Base-by-base conservation (phyloP, 2,888 invertebrate genomes). In the Lepas anatifera region DNA sequence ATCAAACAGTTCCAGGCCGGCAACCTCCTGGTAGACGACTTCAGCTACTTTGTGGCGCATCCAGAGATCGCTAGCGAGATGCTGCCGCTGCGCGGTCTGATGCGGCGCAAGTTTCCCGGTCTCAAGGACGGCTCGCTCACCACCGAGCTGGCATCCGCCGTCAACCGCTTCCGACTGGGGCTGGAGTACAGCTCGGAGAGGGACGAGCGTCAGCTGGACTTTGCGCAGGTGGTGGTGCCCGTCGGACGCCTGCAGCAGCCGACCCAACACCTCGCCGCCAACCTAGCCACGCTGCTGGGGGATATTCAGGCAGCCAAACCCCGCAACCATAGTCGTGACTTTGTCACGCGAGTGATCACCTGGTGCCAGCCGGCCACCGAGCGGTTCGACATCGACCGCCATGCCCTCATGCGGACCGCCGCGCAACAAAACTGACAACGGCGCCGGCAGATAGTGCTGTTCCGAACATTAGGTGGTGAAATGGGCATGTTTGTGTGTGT, bases 41-140 rank as follows among this genome's bases (percentile, higher is more conserved):
- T 87, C 77, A 86, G 90, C 75, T 87, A 84, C 76, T 77, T 90
- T 11, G 81, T 94, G 22, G 89, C 90, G 0, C 90, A 93, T 81
- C 88, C 90, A 0, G 87, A 88, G 77, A 89, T 93, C 72, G 78
- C 92, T 68, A 85, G 89, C 0, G 92, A 93, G 69, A 77, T 94
- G 48, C 85, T 89, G 1, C 83, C 85, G 0, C 81, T 94, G 70
- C 84, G 91, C 73, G 93, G 92, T 2, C 77, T 93, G 64, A 82
- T 94, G 83, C 91, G 88, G 76, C 85, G 82, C 72, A 86, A 85
- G 75, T 92, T 91, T 79, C 94, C 94, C 0, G 88, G 84, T 67
- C 71, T 75, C 32, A 76, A 76, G 71, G 76, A 74, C 72, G 79
- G 80, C 50, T 90, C 89, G 1, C 77, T 94, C 29, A 86, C 87